These are phyloP conservation scores for Mya arenaria DNA, from an alignment of 1,140 invertebrate species.

Conservation along the genomic window DNA sequence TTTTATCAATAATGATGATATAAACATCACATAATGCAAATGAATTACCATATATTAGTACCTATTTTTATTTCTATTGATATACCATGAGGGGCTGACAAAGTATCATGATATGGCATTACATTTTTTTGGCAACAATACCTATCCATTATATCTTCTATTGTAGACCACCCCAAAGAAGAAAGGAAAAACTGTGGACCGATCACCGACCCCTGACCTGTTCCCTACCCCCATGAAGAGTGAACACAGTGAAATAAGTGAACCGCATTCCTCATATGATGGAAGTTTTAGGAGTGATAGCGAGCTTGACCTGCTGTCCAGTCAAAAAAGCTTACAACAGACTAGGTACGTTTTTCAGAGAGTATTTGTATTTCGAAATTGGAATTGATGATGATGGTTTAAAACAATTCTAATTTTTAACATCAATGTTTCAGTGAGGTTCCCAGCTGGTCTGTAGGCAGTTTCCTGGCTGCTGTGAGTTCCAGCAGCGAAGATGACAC, in stretches of 20 bases:
- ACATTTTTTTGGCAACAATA: background rate
- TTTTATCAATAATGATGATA: no score
- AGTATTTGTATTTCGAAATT: background rate
- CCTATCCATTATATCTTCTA: background rate
- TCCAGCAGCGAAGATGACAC: conserved; percentile 22
- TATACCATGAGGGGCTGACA: background rate
- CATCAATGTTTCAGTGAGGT: background rate
- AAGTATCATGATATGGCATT: background rate
- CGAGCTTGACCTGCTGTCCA: conserved; percentile 53
- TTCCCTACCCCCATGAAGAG: background rate
- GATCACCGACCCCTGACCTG: background rate
- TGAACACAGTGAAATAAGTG: conserved; percentile 12
- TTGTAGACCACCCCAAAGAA: background rate
- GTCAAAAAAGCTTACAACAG: conserved; percentile 37
- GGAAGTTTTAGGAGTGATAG: conserved; percentile 60
- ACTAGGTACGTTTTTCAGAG: conserved; percentile 24
- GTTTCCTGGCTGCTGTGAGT: conserved; percentile 61
- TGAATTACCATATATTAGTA: no score
- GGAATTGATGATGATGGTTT: background rate
- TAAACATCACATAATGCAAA: no score
- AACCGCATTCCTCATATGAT: conserved; percentile 65
- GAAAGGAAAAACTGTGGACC: background rate
- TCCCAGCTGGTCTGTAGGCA: conserved; percentile 41
- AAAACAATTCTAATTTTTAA: background rate
- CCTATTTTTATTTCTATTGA: background rate